phyloP scores from a whole-genome alignment of 1,140 invertebrate species.

The Heliconius hewitsoni region DNA sequence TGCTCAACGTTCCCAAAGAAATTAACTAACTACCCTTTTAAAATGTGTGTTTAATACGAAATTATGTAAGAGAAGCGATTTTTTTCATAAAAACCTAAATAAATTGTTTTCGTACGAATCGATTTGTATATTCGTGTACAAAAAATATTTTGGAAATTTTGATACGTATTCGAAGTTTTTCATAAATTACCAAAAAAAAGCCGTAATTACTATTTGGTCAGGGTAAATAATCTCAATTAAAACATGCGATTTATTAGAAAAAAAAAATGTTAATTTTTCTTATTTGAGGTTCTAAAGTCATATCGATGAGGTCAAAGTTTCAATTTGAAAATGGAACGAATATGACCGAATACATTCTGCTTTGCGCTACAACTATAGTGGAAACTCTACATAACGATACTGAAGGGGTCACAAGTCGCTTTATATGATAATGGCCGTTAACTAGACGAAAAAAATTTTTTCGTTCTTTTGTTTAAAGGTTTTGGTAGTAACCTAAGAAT shows the following conservation, averaged over 20 bases:
- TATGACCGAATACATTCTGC: background rate
- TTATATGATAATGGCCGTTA: too few species aligned
- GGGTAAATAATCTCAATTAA: background rate
- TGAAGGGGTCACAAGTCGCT: too few species aligned
- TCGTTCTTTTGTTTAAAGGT: too few species aligned
- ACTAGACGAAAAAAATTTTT: too few species aligned
- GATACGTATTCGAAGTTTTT: background rate
- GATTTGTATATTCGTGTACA: background rate
- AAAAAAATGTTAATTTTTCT: background rate
- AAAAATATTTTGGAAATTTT: background rate
- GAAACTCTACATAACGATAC: too few species aligned
- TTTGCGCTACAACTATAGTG: constrained; percentile 21
- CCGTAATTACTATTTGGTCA: background rate
- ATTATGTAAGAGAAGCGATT: background rate
- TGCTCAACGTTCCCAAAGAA: constrained; percentile 33
- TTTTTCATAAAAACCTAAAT: background rate
- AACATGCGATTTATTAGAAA: background rate
- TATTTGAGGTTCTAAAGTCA: background rate
- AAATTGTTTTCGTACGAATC: background rate
- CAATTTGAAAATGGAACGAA: background rate
- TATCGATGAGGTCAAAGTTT: background rate
- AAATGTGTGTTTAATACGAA: background rate
- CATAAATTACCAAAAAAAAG: background rate
- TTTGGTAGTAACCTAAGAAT: too few species aligned
- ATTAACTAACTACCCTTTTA: constrained; percentile 5